A percentile compares a stretch with the other conserved stretches of the same genome.
These are phyloP conservation scores for Holocentrus rufus DNA, from an alignment of 2,797 vertebrate genomes.

Conservation along the genomic window DNA sequence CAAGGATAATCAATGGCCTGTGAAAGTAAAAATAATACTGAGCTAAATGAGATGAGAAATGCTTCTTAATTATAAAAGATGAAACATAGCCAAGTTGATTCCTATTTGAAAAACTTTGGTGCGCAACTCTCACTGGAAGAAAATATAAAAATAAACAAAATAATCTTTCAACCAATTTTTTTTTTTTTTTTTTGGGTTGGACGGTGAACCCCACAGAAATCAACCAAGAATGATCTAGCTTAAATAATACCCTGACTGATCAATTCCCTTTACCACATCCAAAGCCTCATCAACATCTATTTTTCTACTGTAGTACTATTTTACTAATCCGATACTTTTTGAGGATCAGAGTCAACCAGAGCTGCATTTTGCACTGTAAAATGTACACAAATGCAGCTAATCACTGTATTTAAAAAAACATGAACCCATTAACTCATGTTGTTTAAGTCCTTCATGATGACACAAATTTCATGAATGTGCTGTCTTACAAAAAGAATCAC, in stretches of 20 bases:
- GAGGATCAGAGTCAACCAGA: conserved; percentile 2
- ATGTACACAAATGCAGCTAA: conserved; percentile 58
- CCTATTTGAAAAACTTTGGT: conserved; percentile 51
- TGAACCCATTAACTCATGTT: not conserved
- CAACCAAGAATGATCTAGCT: not conserved
- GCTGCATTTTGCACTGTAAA: conserved; percentile 21
- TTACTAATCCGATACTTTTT: conserved; percentile 6
- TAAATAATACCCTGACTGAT: not conserved
- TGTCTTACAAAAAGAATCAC: conserved; percentile 35
- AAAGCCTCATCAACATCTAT: conserved; percentile 6
- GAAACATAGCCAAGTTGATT: not conserved
- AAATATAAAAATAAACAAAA: too few species aligned
- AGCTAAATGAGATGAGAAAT: conserved; percentile 19
- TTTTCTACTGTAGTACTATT: conserved; percentile 2
- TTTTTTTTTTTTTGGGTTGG: not conserved
- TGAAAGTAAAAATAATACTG: conserved; percentile 47
- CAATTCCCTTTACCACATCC: conserved; percentile 5
- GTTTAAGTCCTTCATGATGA: conserved; percentile 6
- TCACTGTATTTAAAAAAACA: conserved; percentile 28
- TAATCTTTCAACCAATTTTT: conserved; percentile 2
- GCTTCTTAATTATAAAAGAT: conserved; percentile 1
- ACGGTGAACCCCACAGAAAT: conserved; percentile 8
- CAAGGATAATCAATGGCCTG: conserved; percentile 32
- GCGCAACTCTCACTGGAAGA: conserved; percentile 23
- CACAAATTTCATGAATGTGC: not conserved